A percentile compares a stretch with the other conserved stretches of the same genome.
phyloP scores from a whole-genome alignment of 2,888 invertebrate species.

The Plemyria rubiginata region DNA sequence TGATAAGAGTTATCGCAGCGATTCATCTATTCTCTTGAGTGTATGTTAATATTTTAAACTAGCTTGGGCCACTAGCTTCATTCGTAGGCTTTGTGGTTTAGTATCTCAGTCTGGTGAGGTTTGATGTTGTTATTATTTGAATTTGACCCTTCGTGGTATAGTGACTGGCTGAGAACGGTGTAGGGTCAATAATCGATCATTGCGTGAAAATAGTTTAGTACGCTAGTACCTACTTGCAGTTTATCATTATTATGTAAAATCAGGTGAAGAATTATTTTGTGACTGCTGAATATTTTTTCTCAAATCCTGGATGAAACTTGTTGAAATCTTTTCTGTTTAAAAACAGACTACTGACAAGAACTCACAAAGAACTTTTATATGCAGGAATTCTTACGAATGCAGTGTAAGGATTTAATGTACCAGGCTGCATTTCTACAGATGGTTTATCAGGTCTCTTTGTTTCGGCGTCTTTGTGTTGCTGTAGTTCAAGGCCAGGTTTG shows the following conservation, averaged over 20 bases:
- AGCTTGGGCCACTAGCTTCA: background rate
- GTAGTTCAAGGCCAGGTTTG: conserved; percentile 55
- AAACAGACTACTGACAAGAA: background rate
- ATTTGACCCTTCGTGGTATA: too few species aligned
- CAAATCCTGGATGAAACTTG: background rate
- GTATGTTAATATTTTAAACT: conserved; percentile 4
- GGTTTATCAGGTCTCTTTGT: conserved; percentile 62
- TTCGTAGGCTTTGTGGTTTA: background rate
- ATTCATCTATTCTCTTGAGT: conserved; percentile 55
- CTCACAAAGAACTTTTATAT: conserved; percentile 3
- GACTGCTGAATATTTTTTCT: background rate
- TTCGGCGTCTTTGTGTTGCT: conserved; percentile 49
- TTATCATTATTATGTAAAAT: too few species aligned
- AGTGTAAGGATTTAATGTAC: conserved; percentile 63
- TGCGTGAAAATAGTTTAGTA: too few species aligned
- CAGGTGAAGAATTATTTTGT: background rate
- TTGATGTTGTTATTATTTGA: too few species aligned
- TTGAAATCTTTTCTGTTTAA: background rate
- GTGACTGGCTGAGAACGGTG: too few species aligned
- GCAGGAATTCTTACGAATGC: conserved; percentile 1
- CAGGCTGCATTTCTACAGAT: conserved; percentile 51
- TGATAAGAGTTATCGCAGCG: conserved; percentile 63
- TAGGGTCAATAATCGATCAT: too few species aligned
- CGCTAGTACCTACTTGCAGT: too few species aligned
- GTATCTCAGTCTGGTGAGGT: background rate